Conservation (phyloP, 2,888 invertebrate genomes). For the Neoaliturus tenellus region DNA sequence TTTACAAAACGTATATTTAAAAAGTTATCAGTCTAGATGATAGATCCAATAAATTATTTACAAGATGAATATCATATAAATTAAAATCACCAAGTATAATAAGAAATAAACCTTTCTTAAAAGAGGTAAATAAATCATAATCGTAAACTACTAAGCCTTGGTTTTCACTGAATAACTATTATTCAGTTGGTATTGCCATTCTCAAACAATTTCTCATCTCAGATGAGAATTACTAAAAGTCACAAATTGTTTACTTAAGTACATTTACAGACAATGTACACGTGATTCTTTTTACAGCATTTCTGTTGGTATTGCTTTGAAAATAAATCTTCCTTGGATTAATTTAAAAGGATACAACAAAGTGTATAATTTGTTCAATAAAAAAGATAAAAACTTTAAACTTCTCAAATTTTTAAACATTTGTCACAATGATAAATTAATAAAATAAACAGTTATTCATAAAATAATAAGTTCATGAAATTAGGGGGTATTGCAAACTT, state of each 20-base stretch:
- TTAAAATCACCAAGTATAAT: not conserved
- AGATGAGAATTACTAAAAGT: not conserved
- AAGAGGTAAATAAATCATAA: not conserved
- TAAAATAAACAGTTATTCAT: too few species aligned
- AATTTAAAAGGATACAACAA: too few species aligned
- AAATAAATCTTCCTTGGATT: too few species aligned
- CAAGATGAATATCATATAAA: constrained; percentile 16
- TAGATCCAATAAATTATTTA: constrained; percentile 38
- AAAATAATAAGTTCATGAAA: too few species aligned
- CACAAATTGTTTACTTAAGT: not conserved
- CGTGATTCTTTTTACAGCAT: not conserved
- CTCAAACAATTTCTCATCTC: not conserved
- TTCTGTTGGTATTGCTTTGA: not conserved
- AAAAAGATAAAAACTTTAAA: too few species aligned
- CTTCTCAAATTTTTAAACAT: too few species aligned
- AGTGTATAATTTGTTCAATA: too few species aligned
- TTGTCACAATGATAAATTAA: too few species aligned
- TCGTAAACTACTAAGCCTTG: not conserved
- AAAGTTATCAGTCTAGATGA: constrained; percentile 35
- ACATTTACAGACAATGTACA: not conserved
- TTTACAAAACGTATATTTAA: constrained; percentile 26
- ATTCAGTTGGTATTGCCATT: not conserved
- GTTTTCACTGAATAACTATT: not conserved
- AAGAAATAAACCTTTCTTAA: not conserved
- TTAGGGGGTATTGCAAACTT: too few species aligned